A percentile compares a stretch with the other conserved stretches of the same genome.
phyloP scores from a whole-genome alignment of 1,140 invertebrate genomes.

The Tetramorium parvispinum region DNA sequence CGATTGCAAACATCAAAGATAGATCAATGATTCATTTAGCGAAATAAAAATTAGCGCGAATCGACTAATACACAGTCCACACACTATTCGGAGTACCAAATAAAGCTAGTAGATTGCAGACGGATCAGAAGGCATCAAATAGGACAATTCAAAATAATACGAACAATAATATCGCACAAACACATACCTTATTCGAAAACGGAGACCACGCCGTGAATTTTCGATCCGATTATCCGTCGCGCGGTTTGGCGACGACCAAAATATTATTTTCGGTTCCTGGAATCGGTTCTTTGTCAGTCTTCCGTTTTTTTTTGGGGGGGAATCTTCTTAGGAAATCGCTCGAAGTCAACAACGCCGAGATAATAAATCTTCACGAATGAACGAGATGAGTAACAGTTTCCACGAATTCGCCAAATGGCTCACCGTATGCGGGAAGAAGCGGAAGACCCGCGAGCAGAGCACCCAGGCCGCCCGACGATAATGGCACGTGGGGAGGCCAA shows the following conservation, averaged over 20 bases:
- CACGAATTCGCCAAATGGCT: background rate
- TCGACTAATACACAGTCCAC: background rate
- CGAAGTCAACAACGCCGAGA: background rate
- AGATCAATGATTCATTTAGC: background rate
- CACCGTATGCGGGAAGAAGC: background rate
- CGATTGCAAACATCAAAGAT: background rate
- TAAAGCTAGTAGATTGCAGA: background rate
- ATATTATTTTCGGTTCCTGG: background rate
- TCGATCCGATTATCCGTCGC: background rate
- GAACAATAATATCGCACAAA: background rate
- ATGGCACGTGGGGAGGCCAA: background rate
- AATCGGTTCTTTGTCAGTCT: background rate
- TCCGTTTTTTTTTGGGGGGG: too few species aligned
- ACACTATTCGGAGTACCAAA: background rate
- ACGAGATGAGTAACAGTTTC: background rate
- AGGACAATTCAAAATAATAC: background rate
- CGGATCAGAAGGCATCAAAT: background rate
- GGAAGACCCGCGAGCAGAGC: background rate
- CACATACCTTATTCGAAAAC: constrained; percentile 24
- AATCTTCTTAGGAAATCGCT: background rate
- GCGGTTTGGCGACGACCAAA: background rate
- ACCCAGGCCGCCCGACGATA: background rate
- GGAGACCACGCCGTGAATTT: background rate
- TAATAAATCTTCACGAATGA: background rate
- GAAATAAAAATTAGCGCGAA: background rate